Evolutionary conservation across 2,888 invertebrate species (phyloP), one percentile per base, ranked within the genome.

Genomic region (Acanthosoma haemorrhoidale): DNA sequence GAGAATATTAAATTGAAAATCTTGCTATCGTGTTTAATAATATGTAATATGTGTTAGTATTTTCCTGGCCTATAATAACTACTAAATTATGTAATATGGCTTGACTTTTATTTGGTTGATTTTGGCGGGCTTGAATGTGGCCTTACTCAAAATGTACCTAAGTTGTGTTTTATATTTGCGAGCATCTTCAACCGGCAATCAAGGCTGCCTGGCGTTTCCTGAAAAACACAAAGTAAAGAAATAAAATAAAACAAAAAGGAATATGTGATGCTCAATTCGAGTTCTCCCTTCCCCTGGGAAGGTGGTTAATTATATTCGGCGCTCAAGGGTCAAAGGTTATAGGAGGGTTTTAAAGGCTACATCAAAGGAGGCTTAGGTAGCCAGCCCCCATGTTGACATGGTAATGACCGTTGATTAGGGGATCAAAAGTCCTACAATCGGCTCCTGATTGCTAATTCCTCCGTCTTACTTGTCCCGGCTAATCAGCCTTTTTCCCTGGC

Each of bases 361-460:
- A 51, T 51, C 29, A 43, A 66, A 66, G 51, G 39, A 15, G 36
- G 38, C 36, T 61, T 15, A 38, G 36, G 34, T 61, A 61, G 36
- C 59, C 36, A 32, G 66, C 66, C 66, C 66, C 68, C 72, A 72
- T 72, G 72, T 72, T 72, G 70, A 71, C 72, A 72, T 72, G 72
- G 68, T 71, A 72, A 72, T 72, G 68, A 72, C 70, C 69, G 71
- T 70, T 72, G 70, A 72, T 72, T 72, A 72, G 72, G 71, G 66
- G 66, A 66, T 66, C 66, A 66, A 66, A 66, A 66, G 66, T 66
- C 66, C 66, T 68, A 72, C 72, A 72, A 72, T 72, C 72, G 72
- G 69, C 72, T 71, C 71, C 70, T 72, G 72, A 72, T 72, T 72
- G 72, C 72, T 72, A 72, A 72, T 72, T 72, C 72, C 70, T 61